phyloP scores from a whole-genome alignment of 1,140 invertebrate genomes.

The Amyelois transitella region DNA sequence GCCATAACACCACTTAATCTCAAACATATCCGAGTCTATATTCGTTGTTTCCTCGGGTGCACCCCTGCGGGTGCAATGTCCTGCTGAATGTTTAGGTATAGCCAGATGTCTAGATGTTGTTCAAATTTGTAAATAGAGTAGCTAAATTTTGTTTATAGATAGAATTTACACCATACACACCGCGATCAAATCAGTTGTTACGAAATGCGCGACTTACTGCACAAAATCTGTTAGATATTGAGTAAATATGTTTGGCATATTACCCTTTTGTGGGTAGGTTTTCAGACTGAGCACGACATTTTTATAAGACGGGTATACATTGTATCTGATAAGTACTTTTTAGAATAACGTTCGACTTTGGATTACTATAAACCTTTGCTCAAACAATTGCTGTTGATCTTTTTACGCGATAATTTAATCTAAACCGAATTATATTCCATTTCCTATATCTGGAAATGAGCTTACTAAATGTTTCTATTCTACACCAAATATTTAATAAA shows the following conservation, averaged over 20 bases:
- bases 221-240: background rate
- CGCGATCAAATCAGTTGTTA: background rate
- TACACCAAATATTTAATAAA: background rate
- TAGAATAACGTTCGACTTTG: background rate
- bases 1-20: background rate
- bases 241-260: background rate
- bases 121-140: constrained; percentile 33
- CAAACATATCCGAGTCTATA: background rate
- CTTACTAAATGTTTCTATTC: background rate
- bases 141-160: constrained; percentile 23
- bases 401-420: constrained; percentile 1
- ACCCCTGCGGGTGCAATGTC: constrained; percentile 15
- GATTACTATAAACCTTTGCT: background rate
- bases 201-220: too few relatives aligned
- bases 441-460: too few relatives aligned
- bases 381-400: background rate
- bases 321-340: background rate
- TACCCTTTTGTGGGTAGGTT: constrained; percentile 18
- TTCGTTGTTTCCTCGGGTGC: background rate
- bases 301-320: constrained; percentile 17
- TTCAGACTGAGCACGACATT: constrained; percentile 26
- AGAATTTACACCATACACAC: background rate
- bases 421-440: constrained; percentile 1
- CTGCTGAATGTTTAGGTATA: constrained; percentile 22
- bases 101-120: constrained; percentile 25